A percentile compares a stretch with the other conserved stretches of the same genome.
Conservation (phyloP, 2,113 vertebrate species). For the Pyxicephalus adspersus region DNA sequence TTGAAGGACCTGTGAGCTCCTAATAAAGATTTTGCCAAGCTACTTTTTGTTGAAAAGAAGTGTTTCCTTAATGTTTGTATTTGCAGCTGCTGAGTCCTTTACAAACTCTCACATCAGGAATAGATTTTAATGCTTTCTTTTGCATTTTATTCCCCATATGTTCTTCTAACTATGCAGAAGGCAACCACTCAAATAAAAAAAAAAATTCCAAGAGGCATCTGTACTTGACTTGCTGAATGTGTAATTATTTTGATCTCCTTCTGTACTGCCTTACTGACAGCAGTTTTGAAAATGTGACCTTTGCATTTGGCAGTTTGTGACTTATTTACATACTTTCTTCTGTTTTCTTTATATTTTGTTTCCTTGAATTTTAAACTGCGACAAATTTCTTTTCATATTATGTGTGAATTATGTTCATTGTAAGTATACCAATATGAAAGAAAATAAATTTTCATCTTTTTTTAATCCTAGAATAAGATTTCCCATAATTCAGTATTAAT, state of each 20-base stretch:
- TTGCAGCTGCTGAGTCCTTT: conserved; percentile 55
- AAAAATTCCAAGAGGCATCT: conserved; percentile 37
- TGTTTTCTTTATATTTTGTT: background rate
- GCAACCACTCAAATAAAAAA: conserved; percentile 54
- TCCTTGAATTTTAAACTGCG: too few relatives aligned
- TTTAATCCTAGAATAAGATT: too few relatives aligned
- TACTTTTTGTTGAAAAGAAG: conserved; percentile 18
- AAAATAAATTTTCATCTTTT: too few relatives aligned
- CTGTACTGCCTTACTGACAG: conserved; percentile 35
- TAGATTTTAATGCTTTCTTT: conserved; percentile 55
- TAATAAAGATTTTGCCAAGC: conserved; percentile 33
- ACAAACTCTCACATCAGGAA: conserved; percentile 60
- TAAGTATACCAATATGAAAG: too few relatives aligned
- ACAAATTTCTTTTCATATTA: background rate
- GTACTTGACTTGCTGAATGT: conserved; percentile 42
- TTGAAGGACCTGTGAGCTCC: conserved; percentile 47
- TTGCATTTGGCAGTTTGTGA: conserved; percentile 29
- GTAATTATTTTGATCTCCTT: conserved; percentile 49
- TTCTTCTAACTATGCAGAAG: conserved; percentile 61
- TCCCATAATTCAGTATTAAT: too few relatives aligned
- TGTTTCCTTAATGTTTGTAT: conserved; percentile 59
- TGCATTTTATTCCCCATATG: conserved; percentile 55
- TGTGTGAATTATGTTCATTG: background rate
- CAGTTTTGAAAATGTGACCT: conserved; percentile 53
- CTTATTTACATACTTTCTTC: conserved; percentile 8